Percentiles rank a stretch among this genome's conserved stretches.
Conservation (phyloP, 1,140 invertebrate genomes). For the Schlechtendalia chinensis region DNA sequence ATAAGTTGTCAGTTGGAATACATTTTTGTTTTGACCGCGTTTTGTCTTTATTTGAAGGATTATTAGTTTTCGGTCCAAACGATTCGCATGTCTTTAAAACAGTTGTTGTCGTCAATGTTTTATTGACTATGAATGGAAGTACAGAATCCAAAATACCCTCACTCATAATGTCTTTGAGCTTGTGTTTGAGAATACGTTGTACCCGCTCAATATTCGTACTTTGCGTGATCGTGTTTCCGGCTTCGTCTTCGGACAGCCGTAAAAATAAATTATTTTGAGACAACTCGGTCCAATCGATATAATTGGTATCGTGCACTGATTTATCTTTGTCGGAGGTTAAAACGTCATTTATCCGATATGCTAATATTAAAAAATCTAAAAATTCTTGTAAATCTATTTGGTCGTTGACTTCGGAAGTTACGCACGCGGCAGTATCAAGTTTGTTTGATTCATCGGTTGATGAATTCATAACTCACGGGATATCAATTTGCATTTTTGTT, state of each 20-base stretch:
- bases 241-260: conserved; percentile 54
- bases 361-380: conserved; percentile 70
- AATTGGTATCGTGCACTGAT: conserved; percentile 56
- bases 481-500: conserved; percentile 20
- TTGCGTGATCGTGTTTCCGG: conserved; percentile 50
- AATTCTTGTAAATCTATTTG: conserved; percentile 59
- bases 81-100: conserved; percentile 22
- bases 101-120: conserved; percentile 1
- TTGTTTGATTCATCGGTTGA: conserved; percentile 23
- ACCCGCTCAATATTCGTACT: conserved; percentile 53
- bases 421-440: neutral
- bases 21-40: conserved; percentile 30
- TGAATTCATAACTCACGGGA: conserved; percentile 43
- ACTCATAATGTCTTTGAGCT: conserved; percentile 66
- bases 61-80: neutral
- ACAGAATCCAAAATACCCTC: conserved; percentile 77
- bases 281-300: conserved; percentile 65
- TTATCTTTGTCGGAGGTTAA: conserved; percentile 58
- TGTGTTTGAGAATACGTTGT: conserved; percentile 55
- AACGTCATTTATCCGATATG: conserved; percentile 62
- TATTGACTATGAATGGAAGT: conserved; percentile 65
- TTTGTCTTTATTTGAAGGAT: conserved; percentile 22
- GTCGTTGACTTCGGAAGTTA: neutral
- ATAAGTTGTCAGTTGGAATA: conserved; percentile 28
- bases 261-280: conserved; percentile 56